A percentile compares a stretch with the other conserved stretches of the same genome.
Evolutionary conservation across 2,797 vertebrate genomes (phyloP).

Genomic region (Pseudochaenichthys georgianus): DNA sequence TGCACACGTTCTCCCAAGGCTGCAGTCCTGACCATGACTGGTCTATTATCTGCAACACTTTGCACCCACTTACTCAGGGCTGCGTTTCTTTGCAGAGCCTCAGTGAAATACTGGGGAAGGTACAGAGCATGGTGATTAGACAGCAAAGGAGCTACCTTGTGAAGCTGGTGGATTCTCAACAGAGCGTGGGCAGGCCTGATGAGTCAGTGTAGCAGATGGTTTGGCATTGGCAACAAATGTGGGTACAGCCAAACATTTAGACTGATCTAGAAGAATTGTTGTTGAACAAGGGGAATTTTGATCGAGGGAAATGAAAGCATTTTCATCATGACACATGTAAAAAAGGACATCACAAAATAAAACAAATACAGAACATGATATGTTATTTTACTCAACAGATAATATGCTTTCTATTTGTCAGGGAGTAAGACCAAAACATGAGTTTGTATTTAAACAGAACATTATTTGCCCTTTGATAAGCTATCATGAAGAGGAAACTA

Average conservation of each 20-base stretch:
- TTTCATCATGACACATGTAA: neutral
- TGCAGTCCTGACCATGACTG: conserved; percentile 27
- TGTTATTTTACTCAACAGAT: neutral
- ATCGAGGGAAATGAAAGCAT: conserved; percentile 12
- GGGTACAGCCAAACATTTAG: conserved; percentile 53
- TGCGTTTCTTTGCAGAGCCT: conserved; percentile 45
- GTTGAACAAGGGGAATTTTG: conserved; percentile 24
- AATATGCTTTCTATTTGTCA: neutral
- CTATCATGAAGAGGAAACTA: neutral
- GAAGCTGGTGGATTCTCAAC: conserved; percentile 60
- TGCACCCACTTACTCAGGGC: conserved; percentile 40
- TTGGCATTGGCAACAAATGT: conserved; percentile 65
- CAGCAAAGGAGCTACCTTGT: conserved; percentile 57
- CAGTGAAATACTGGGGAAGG: conserved; percentile 23
- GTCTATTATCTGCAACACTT: conserved; percentile 50
- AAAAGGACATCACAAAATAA: neutral
- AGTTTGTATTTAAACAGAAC: neutral
- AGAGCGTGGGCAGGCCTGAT: conserved; percentile 63
- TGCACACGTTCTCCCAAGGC: conserved; percentile 5
- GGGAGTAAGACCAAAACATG: neutral
- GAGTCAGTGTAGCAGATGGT: conserved; percentile 80
- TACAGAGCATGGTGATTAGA: conserved; percentile 49
- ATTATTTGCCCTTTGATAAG: neutral
- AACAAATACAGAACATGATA: neutral
- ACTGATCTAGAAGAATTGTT: conserved; percentile 44